These are phyloP conservation scores for Rotaria sp. DNA, from an alignment of 2,888 invertebrate species.

Conservation along the genomic window DNA sequence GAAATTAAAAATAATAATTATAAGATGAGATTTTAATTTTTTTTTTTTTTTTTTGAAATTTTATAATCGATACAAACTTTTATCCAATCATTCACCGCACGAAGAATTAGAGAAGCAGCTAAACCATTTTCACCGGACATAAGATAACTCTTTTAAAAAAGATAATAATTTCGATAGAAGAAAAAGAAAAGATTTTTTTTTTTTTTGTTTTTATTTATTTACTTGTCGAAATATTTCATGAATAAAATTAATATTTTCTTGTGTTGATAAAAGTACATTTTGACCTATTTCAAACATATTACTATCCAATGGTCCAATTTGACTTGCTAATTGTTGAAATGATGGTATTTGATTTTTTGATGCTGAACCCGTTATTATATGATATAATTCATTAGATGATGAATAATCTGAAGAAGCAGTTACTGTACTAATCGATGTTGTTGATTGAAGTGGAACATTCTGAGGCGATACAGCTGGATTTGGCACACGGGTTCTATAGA, in stretches of 20 bases:
- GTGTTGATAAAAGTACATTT: constrained; percentile 74
- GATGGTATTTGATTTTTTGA: background rate
- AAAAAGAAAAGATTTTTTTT: background rate
- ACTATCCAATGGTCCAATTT: background rate
- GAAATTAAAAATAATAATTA: no score
- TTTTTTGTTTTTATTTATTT: constrained; percentile 34
- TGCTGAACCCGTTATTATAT: background rate
- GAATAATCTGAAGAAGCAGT: constrained; percentile 14
- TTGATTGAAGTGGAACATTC: background rate
- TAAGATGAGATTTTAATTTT: no score
- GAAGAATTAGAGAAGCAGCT: constrained; percentile 3
- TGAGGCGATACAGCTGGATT: background rate
- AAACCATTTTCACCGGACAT: constrained; percentile 22
- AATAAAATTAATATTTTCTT: constrained; percentile 85
- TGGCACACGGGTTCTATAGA: background rate
- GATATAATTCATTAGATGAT: constrained; percentile 42
- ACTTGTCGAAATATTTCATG: constrained; percentile 82
- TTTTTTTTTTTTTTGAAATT: background rate
- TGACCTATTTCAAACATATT: constrained; percentile 63
- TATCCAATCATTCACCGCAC: constrained; percentile 17
- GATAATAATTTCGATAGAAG: no score
- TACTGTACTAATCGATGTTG: background rate
- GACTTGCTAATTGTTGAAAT: background rate
- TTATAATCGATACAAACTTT: background rate
- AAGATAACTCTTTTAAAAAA: constrained; percentile 14